phyloP scores from a whole-genome alignment of 1,140 invertebrate species.

The Tyrophagus putrescentiae region DNA sequence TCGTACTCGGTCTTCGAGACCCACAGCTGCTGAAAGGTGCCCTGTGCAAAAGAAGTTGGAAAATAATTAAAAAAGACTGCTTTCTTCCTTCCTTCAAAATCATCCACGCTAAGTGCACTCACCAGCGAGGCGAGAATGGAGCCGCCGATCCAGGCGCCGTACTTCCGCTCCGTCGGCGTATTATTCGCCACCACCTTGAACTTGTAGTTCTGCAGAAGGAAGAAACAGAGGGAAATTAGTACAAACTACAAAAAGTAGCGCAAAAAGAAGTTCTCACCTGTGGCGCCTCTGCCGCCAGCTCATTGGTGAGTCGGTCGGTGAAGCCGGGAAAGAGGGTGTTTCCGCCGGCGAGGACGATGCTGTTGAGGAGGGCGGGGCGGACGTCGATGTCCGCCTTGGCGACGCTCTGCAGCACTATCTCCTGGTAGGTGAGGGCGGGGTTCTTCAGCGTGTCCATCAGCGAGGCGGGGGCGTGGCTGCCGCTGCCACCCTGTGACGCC shows the following conservation, averaged over 20 bases:
- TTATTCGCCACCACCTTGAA: constrained; percentile 31
- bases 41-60: constrained; percentile 2
- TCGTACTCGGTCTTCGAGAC: constrained; percentile 39
- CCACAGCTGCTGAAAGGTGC: constrained; percentile 43
- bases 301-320: constrained; percentile 4
- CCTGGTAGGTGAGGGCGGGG: not conserved
- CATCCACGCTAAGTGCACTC: too few relatives aligned
- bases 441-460: too few relatives aligned
- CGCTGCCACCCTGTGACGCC: too few relatives aligned
- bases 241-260: too few relatives aligned
- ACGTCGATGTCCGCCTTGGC: constrained; percentile 37
- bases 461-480: too few relatives aligned
- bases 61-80: not conserved
- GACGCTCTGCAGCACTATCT: not conserved
- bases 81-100: too few relatives aligned
- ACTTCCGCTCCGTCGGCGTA: constrained; percentile 59
- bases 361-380: constrained; percentile 37
- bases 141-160: constrained; percentile 72
- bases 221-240: too few relatives aligned
- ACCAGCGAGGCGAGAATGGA: constrained; percentile 38
- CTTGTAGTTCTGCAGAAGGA: constrained; percentile 35
- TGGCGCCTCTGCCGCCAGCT: not conserved
- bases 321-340: constrained; percentile 41
- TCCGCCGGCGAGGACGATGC: constrained; percentile 41
- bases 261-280: not conserved